phyloP scores from a whole-genome alignment of 2,113 vertebrate species.

The Xiphophorus hellerii region DNA sequence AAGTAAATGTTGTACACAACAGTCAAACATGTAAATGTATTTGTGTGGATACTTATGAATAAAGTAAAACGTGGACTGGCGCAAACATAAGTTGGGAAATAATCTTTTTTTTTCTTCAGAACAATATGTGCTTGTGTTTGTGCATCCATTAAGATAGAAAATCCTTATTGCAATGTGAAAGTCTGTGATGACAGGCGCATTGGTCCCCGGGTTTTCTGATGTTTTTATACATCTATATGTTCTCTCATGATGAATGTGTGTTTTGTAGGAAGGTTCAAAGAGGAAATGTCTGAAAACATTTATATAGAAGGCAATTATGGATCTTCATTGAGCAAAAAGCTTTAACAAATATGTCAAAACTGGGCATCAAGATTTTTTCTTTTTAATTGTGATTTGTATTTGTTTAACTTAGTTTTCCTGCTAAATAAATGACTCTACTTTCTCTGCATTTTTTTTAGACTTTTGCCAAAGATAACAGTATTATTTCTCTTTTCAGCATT shows the following conservation, averaged over 20 bases:
- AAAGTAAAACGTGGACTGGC: neutral
- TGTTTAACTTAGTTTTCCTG: neutral
- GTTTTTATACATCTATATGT: no score
- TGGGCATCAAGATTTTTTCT: neutral
- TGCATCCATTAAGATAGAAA: neutral
- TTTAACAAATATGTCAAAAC: constrained; percentile 28
- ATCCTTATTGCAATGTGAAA: constrained; percentile 10
- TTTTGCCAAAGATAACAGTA: neutral
- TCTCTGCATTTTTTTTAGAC: neutral
- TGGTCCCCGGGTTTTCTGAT: neutral
- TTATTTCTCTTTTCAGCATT: neutral
- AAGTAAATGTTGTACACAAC: neutral
- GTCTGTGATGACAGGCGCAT: neutral
- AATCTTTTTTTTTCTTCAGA: neutral
- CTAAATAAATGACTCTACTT: neutral
- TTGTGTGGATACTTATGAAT: neutral
- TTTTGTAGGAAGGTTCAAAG: constrained; percentile 40
- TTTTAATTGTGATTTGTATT: neutral
- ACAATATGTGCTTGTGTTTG: neutral
- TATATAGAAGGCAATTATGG: constrained; percentile 49
- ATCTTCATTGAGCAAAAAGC: constrained; percentile 20
- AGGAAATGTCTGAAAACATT: constrained; percentile 44
- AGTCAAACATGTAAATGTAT: neutral
- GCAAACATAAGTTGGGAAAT: neutral
- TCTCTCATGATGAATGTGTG: constrained; percentile 12